Conservation (phyloP, 1,140 invertebrate species). For the Drosophila mayri region DNA sequence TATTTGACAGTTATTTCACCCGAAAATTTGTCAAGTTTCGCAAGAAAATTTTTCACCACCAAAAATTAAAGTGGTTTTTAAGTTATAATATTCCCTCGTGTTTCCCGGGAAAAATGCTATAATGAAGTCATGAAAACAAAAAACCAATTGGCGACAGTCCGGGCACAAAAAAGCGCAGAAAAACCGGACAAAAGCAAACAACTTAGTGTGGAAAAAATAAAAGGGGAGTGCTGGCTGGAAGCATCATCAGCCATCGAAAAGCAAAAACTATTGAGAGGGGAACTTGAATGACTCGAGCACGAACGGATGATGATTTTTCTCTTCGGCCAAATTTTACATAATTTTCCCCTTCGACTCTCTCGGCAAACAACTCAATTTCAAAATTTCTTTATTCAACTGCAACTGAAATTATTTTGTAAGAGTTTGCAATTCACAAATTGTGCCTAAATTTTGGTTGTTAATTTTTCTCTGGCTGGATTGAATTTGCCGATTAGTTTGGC, state of each 20-base stretch:
- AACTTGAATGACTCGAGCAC: slow-evolving; percentile 54
- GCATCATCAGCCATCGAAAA: slow-evolving; percentile 19
- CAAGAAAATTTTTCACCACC: slow-evolving; percentile 9
- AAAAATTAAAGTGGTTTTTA: slow-evolving; percentile 31
- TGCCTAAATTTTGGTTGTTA: slow-evolving; percentile 36
- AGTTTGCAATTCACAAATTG: slow-evolving; percentile 74
- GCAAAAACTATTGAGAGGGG: slow-evolving; percentile 37
- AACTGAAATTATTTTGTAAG: slow-evolving; percentile 73
- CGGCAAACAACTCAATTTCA: slow-evolving; percentile 68
- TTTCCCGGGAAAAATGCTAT: slow-evolving; percentile 34
- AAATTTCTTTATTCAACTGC: slow-evolving; percentile 49
- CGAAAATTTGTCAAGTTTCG: slow-evolving; percentile 7
- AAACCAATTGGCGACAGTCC: slow-evolving; percentile 57
- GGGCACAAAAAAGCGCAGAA: slow-evolving; percentile 14
- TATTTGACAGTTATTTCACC: slow-evolving; percentile 29
- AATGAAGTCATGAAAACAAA: slow-evolving; percentile 62
- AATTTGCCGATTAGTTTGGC: slow-evolving; percentile 17
- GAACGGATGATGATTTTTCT: slow-evolving; percentile 41
- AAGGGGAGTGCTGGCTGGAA: slow-evolving; percentile 26
- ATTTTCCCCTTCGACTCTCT: slow-evolving; percentile 37
- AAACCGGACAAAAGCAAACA: slow-evolving; percentile 25
- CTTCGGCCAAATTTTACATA: slow-evolving; percentile 61
- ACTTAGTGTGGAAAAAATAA: slow-evolving; percentile 9
- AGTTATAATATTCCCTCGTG: slow-evolving; percentile 63
- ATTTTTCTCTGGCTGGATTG: slow-evolving; percentile 6